These are phyloP conservation scores for Parasteatoda lunata DNA, from an alignment of 2,888 invertebrate species.

Conservation along the genomic window DNA sequence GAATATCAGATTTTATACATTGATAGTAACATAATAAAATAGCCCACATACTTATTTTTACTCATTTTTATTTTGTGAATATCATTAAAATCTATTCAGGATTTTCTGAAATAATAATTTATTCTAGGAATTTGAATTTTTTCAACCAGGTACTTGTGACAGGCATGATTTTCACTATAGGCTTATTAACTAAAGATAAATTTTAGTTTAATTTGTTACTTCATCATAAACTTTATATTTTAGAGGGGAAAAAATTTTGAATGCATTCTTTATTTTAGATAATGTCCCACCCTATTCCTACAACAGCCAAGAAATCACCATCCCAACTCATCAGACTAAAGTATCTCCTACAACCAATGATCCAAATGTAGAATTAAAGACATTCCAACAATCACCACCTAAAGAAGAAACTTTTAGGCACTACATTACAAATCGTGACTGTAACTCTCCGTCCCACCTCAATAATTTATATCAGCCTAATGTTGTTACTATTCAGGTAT, in stretches of 20 bases:
- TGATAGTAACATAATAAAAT: too few relatives aligned
- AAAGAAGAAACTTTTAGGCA: slow-evolving; percentile 65
- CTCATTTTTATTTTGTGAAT: too few relatives aligned
- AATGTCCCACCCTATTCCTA: slow-evolving; percentile 64
- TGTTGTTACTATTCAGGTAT: slow-evolving; percentile 64
- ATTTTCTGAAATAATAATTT: too few relatives aligned
- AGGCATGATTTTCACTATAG: too few relatives aligned
- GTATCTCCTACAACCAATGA: slow-evolving; percentile 68
- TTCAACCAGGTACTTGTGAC: too few relatives aligned
- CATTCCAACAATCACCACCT: slow-evolving; percentile 70
- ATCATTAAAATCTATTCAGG: too few relatives aligned
- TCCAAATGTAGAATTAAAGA: slow-evolving; percentile 69
- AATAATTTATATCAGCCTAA: slow-evolving; percentile 61
- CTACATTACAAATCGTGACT: slow-evolving; percentile 51
- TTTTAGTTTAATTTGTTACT: too few relatives aligned
- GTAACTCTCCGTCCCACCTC: slow-evolving; percentile 62
- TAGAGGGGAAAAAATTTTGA: slow-evolving; percentile 29
- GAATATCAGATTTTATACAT: too few relatives aligned
- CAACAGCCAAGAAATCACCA: slow-evolving; percentile 70
- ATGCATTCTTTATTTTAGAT: slow-evolving; percentile 16
- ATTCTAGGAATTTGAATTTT: too few relatives aligned
- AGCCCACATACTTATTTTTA: too few relatives aligned
- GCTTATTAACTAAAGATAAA: too few relatives aligned
- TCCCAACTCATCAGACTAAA: slow-evolving; percentile 64
- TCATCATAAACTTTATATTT: background rate